phyloP scores from a whole-genome alignment of 2,797 vertebrate species.

The Neoniphon sammara region DNA sequence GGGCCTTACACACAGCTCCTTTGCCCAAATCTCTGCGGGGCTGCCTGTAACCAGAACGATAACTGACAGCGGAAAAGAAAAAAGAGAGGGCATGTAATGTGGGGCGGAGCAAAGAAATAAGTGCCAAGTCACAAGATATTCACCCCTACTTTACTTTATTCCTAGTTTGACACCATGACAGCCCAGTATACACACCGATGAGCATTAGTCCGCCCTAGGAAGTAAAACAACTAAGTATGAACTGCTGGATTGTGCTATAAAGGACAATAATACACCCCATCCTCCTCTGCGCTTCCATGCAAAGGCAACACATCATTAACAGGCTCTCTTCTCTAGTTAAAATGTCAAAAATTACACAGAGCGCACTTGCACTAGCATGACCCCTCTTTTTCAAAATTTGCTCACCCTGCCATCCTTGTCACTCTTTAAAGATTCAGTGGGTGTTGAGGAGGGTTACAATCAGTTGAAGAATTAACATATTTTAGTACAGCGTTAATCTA shows the following conservation, averaged over 20 bases:
- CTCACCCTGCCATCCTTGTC: slow-evolving; percentile 1
- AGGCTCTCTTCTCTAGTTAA: slow-evolving; percentile 45
- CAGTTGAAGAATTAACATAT: slow-evolving; percentile 7
- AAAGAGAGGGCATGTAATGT: slow-evolving; percentile 29
- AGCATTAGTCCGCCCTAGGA: slow-evolving; percentile 30
- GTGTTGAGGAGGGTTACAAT: neutral
- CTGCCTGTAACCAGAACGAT: slow-evolving; percentile 62
- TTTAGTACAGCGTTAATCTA: neutral
- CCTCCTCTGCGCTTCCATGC: slow-evolving; percentile 55
- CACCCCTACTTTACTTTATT: slow-evolving; percentile 1
- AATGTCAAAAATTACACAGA: slow-evolving; percentile 47
- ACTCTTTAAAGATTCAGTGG: slow-evolving; percentile 23
- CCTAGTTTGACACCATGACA: neutral
- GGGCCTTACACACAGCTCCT: slow-evolving; percentile 67
- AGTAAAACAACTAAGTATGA: slow-evolving; percentile 39
- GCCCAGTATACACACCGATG: neutral
- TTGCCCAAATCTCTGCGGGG: slow-evolving; percentile 59
- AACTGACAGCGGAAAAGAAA: slow-evolving; percentile 61
- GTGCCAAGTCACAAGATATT: slow-evolving; percentile 36
- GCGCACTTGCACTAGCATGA: slow-evolving; percentile 19
- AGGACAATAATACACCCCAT: slow-evolving; percentile 43
- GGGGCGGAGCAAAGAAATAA: slow-evolving; percentile 39
- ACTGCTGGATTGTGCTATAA: slow-evolving; percentile 39
- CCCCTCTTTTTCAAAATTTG: slow-evolving; percentile 9
- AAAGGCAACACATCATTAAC: slow-evolving; percentile 54